A percentile compares a stretch with the other conserved stretches of the same genome.
These are phyloP conservation scores for Ptychobarbus kaznakovi DNA, from an alignment of 2,797 vertebrate species.

Conservation along the genomic window DNA sequence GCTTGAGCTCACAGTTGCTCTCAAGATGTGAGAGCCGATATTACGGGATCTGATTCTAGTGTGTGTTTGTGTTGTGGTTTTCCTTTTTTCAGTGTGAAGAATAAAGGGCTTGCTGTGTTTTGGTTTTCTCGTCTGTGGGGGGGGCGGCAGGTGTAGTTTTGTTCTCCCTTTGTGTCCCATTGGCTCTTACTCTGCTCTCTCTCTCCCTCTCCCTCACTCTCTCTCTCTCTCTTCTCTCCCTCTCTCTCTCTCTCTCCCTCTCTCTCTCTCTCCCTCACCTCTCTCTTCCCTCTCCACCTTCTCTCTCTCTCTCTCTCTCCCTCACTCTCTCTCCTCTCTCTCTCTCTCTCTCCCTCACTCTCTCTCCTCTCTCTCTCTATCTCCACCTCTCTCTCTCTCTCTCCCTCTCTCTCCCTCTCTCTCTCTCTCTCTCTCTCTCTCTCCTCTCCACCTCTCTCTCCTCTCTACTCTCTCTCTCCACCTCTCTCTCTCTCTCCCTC, in stretches of 20 bases:
- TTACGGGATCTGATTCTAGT: conserved; percentile 21
- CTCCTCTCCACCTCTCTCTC: too few species aligned
- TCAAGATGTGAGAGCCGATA: background rate
- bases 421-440: too few species aligned
- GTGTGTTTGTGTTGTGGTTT: conserved; percentile 16
- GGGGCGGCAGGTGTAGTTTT: conserved; percentile 45
- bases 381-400: too few species aligned
- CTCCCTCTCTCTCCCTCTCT: too few species aligned
- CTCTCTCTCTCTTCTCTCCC: background rate
- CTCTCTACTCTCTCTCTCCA: too few species aligned
- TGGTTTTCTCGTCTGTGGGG: background rate
- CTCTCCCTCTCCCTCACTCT: background rate
- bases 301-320: too few species aligned
- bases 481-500: too few species aligned
- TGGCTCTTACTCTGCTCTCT: background rate
- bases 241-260: background rate
- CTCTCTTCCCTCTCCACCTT: too few species aligned
- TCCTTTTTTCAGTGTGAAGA: background rate
- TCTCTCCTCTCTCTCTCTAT: too few species aligned
- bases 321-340: too few species aligned
- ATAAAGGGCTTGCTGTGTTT: conserved; percentile 16
- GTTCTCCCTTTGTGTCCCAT: conserved; percentile 25
- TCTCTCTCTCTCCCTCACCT: too few species aligned
- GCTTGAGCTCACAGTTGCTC: background rate
- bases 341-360: too few species aligned